Percentiles rank a stretch among this genome's conserved stretches.
Conservation (phyloP, 2,888 invertebrate species). For the Brenthis hecate region DNA sequence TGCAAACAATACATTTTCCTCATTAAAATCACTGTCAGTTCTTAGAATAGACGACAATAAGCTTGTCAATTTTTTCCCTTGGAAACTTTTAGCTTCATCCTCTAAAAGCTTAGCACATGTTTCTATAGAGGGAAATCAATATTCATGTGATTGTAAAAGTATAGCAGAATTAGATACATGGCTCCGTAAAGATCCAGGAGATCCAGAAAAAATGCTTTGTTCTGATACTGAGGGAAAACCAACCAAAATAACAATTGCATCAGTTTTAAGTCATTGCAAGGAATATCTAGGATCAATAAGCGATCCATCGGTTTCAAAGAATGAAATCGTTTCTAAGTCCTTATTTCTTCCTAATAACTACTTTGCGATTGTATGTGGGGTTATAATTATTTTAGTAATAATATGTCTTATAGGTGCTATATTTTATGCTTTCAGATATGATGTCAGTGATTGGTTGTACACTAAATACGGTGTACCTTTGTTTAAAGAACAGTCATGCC, state of each 20-base stretch:
- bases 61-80: constrained; percentile 88
- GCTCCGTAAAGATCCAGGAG: constrained; percentile 85
- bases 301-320: constrained; percentile 72
- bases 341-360: constrained; percentile 86
- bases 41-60: constrained; percentile 89
- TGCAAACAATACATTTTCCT: constrained; percentile 89
- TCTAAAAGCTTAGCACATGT: constrained; percentile 84
- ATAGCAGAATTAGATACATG: constrained; percentile 86
- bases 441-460: constrained; percentile 90
- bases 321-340: constrained; percentile 82
- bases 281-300: constrained; percentile 81
- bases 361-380: constrained; percentile 88
- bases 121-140: constrained; percentile 89
- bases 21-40: constrained; percentile 87
- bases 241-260: constrained; percentile 78
- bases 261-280: constrained; percentile 83
- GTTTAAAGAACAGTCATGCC: constrained; percentile 87
- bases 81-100: constrained; percentile 86
- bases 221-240: constrained; percentile 81
- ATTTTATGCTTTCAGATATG: constrained; percentile 88
- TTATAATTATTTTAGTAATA: constrained; percentile 86
- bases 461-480: constrained; percentile 90
- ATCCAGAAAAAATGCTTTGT: constrained; percentile 87
- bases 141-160: constrained; percentile 91
- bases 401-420: constrained; percentile 87